A percentile compares a stretch with the other conserved stretches of the same genome.
Evolutionary conservation across 2,113 vertebrate species (phyloP).

Genomic region (Podarcis raffonei): DNA sequence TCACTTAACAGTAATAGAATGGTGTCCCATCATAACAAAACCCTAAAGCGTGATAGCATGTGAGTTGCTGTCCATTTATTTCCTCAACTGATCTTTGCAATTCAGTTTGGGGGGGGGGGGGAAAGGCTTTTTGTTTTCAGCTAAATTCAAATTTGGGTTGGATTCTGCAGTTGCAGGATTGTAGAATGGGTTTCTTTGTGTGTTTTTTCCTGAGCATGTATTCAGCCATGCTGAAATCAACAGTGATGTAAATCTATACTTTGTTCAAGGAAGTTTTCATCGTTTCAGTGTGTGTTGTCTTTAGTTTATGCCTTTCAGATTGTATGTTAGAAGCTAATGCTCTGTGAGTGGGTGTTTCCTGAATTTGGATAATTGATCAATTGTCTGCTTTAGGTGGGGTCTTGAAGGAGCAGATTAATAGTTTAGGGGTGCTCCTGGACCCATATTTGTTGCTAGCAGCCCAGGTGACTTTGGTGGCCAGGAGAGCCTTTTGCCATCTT

Average conservation of each 20-base stretch:
- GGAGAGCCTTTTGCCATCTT: too few relatives aligned
- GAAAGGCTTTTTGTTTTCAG: neutral
- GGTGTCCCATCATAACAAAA: neutral
- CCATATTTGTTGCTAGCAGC: too few relatives aligned
- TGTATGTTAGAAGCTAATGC: neutral
- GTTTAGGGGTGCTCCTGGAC: too few relatives aligned
- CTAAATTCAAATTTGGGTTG: neutral
- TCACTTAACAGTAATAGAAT: rapidly evolving
- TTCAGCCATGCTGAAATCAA: neutral
- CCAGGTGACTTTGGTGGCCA: too few relatives aligned
- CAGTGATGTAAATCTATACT: neutral
- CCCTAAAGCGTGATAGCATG: rapidly evolving
- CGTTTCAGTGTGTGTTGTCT: neutral
- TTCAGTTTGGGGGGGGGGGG: neutral
- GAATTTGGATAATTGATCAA: too few relatives aligned
- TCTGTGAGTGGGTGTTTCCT: too few relatives aligned
- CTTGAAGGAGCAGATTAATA: too few relatives aligned
- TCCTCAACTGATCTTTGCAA: neutral
- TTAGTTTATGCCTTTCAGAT: neutral
- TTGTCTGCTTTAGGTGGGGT: too few relatives aligned
- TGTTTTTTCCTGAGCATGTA: neutral
- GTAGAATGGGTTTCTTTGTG: neutral
- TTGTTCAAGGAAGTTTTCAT: neutral
- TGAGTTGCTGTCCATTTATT: neutral
- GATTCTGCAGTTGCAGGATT: neutral